Evolutionary conservation across 30 jellyfish, hydroid and myxozoan genomes (phyloP).

Genomic region (Phacellophora camtschatica): DNA sequence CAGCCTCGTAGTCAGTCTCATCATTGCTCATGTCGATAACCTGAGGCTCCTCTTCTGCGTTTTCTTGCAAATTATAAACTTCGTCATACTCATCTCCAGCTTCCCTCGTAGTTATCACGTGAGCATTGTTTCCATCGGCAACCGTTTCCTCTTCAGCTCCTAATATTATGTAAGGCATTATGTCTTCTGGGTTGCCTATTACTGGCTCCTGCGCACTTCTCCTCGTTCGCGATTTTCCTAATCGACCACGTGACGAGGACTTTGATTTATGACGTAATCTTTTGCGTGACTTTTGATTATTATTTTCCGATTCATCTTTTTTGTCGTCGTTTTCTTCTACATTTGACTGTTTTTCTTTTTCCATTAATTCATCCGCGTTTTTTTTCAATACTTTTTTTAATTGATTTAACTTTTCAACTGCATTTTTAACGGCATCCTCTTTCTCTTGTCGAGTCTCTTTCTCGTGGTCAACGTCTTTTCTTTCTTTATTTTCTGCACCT

Average conservation of each 20-base stretch:
- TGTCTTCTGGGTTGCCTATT: constrained; percentile 66
- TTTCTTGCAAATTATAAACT: no score
- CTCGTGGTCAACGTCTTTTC: neutral
- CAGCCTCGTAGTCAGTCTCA: neutral
- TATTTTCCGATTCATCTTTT: neutral
- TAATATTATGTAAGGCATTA: constrained; percentile 48
- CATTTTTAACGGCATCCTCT: neutral
- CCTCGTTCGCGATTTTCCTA: neutral
- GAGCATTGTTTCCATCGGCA: constrained; percentile 17
- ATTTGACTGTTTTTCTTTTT: neutral
- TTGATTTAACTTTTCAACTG: neutral
- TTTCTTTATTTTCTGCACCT: neutral
- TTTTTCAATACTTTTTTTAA: neutral
- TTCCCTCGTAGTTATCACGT: constrained; percentile 10
- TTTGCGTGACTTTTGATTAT: neutral
- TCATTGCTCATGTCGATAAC: no score
- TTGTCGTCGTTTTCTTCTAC: neutral
- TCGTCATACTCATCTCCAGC: constrained; percentile 28
- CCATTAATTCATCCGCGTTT: constrained; percentile 21
- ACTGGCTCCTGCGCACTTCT: constrained; percentile 42
- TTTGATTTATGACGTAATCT: neutral
- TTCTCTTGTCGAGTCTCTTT: neutral
- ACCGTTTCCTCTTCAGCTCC: constrained; percentile 38
- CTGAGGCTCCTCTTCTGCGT: no score
- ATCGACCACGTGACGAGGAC: neutral